Evolutionary conservation across 2,113 vertebrate species (phyloP), one percentile per base, ranked within the genome.

Genomic region (Nansenia antarctica): DNA sequence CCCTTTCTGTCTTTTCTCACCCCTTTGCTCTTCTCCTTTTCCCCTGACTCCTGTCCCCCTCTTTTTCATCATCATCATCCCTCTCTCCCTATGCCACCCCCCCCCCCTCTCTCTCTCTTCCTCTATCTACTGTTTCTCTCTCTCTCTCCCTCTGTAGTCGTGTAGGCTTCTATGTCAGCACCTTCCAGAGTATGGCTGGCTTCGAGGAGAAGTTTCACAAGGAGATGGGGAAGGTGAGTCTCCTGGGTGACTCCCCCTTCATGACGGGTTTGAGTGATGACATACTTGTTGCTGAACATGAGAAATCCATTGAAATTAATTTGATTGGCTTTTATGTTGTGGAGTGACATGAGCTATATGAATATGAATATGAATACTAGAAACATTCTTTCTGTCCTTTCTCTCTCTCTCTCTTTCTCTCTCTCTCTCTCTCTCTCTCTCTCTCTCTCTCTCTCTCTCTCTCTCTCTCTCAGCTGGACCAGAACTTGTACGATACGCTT

Each of bases 81-180:
- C 42, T 67, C 29, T 37, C 29, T 75, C 26, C 39, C 49, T 45
- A 5, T 61, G 4, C 20, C 27, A 18, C 53, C 76, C 29, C 59
- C 20, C 58, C 64, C 64, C 42, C 47, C 57, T 1, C 31, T 12
- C 15, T 31, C 35, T 65, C 64, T 11, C 73, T n/a, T n/a, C n/a
- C n/a, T n/a, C n/a, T n/a, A n/a, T n/a, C n/a, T n/a, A n/a, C n/a
- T n/a, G n/a, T n/a, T n/a, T n/a, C n/a, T 78, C 47, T 66, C 31
- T 69, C 24, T 82, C 59, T 4, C 73, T 72, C 87, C 65, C 73
- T 27, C 26, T 85, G 1, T 78, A 99, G 98, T 88, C 98, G 98
- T 63, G 96, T 99, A 78, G 96, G 97, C 75, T 99, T 99, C 88
- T 99, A 99, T 0, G 96, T 99, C 89, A 99, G 98, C 93, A 99